Conservation (phyloP, 2,797 vertebrate species). For the Macropus fuliginosus region DNA sequence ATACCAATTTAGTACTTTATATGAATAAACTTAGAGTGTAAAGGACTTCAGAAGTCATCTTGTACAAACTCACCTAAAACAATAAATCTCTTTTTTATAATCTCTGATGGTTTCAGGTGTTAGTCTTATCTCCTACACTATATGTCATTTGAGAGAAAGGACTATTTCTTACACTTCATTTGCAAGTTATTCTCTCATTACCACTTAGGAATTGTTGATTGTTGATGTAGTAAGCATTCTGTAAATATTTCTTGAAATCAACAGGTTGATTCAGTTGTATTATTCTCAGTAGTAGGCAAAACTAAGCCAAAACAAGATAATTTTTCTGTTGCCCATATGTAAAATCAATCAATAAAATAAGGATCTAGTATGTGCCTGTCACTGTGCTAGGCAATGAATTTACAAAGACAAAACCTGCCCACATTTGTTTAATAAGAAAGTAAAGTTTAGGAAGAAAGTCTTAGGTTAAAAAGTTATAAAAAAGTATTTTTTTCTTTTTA, state of each 20-base stretch:
- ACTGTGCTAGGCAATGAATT: neutral
- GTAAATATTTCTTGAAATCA: conserved; percentile 5
- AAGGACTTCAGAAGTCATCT: neutral
- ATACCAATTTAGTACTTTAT: neutral
- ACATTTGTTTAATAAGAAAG: neutral
- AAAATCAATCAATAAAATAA: neutral
- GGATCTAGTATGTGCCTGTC: neutral
- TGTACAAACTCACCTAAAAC: neutral
- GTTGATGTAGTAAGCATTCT: neutral
- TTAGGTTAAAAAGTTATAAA: neutral
- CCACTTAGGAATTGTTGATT: neutral
- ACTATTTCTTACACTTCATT: neutral
- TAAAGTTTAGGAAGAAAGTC: neutral
- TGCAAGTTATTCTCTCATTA: neutral
- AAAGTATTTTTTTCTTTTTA: neutral
- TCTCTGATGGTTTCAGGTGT: neutral
- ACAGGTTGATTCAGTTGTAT: neutral
- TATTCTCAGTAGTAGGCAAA: neutral
- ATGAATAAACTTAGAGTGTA: neutral
- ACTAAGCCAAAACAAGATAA: neutral
- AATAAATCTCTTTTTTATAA: neutral
- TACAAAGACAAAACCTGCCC: neutral
- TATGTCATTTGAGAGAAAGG: neutral
- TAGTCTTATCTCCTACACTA: neutral
- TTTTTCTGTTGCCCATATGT: neutral